Evolutionary conservation across 2,797 vertebrate genomes (phyloP), one percentile per base, ranked within the genome.

Genomic region (Pseudochromis fuscus): DNA sequence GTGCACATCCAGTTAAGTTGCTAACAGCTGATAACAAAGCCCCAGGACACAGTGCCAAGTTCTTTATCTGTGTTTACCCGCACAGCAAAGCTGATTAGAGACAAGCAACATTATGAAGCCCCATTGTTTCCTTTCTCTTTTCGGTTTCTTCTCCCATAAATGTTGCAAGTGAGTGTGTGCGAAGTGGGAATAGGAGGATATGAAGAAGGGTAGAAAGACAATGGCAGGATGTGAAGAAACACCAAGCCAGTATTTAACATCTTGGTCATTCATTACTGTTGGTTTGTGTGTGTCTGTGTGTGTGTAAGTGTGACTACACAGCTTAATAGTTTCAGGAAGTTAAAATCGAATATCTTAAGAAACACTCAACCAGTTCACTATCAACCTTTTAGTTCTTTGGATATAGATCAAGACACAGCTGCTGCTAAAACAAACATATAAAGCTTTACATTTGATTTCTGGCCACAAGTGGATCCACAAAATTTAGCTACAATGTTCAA

Each of bases 11-110:
- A 86, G 82, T 83, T 76, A 88, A 90, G 88, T 93, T 84, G 79
- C 83, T 77, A 85, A 88, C 62, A 82, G 83, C 88, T 84, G 91
- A 92, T 92, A 92, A 92, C 86, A 81, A 89, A 84, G 84, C 89
- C 86, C 68, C 57, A 59, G 85, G 88, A 93, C 75, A 79, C 85
- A 67, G 87, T 91, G 93, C 91, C 92, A 93, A 92, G 88, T 89
- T 93, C 88, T 93, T 93, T 93, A 93, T 94, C 92, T 92, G 81
- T 86, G 85, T 91, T 92, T 92, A 90, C 89, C 87, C 81, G 86
- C 81, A 85, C 89, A 90, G 90, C 88, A 88, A 90, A 91, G 87
- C 91, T 93, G 94, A 94, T 95, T 95, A 94, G 81, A 87, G 85
- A 87, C 71, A 75, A 63, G 83, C 79, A 83, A 88, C 82, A 85